phyloP scores from a whole-genome alignment of 2,888 invertebrate genomes.

The Drosophila greeni region DNA sequence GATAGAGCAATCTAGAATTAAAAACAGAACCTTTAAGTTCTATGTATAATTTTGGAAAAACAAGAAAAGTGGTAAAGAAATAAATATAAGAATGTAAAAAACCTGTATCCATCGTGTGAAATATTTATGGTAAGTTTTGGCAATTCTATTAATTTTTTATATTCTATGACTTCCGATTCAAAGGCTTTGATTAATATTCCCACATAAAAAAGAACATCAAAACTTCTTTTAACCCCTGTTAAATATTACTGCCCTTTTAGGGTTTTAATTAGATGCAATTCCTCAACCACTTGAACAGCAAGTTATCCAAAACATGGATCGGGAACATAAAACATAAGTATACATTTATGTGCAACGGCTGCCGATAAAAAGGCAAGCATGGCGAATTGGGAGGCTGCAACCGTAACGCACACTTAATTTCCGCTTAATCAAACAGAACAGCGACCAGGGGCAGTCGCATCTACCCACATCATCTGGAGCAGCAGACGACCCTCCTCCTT shows the following conservation, averaged over 20 bases:
- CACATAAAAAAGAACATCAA: neutral
- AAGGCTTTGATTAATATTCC: neutral
- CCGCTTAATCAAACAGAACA: slow-evolving; percentile 68
- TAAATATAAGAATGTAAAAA: too few relatives aligned
- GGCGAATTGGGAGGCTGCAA: slow-evolving; percentile 55
- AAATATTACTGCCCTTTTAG: slow-evolving; percentile 2
- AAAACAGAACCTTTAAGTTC: neutral
- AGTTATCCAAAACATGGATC: slow-evolving; percentile 8
- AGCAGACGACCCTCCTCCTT: slow-evolving; percentile 32
- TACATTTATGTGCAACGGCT: slow-evolving; percentile 12
- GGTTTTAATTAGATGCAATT: slow-evolving; percentile 1
- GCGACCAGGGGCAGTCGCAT: slow-evolving; percentile 37
- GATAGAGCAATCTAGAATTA: neutral
- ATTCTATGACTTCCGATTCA: neutral
- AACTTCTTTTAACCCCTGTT: neutral
- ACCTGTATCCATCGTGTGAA: too few relatives aligned
- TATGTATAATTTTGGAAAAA: too few relatives aligned
- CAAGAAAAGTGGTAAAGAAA: too few relatives aligned
- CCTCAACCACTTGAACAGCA: neutral
- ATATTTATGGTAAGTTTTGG: too few relatives aligned
- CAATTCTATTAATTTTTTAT: neutral
- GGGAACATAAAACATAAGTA: slow-evolving; percentile 28
- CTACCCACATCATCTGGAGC: slow-evolving; percentile 57
- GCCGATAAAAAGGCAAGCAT: slow-evolving; percentile 47
- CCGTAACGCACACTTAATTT: slow-evolving; percentile 66